These are phyloP conservation scores for Pedicia rivosa DNA, from an alignment of 2,888 invertebrate genomes.

Conservation along the genomic window DNA sequence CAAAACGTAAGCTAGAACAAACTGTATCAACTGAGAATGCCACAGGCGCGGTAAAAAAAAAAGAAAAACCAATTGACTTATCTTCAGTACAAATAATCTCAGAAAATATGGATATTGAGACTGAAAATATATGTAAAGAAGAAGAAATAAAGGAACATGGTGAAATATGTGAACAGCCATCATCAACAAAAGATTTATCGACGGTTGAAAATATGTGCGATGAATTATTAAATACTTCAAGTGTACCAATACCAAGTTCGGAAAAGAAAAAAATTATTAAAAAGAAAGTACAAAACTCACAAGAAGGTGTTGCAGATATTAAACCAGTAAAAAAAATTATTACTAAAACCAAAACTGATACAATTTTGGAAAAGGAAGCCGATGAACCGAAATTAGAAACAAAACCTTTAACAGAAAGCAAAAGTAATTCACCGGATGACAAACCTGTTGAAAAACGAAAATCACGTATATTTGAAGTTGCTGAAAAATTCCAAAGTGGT, in stretches of 20 bases:
- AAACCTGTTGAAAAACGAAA: slow-evolving; percentile 42
- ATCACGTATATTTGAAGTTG: slow-evolving; percentile 51
- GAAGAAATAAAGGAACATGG: no score
- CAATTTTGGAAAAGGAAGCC: slow-evolving; percentile 14
- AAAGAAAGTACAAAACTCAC: slow-evolving; percentile 1
- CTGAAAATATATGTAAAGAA: slow-evolving; percentile 5
- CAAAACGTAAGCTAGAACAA: slow-evolving; percentile 59
- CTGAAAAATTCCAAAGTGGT: slow-evolving; percentile 50
- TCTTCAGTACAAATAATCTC: slow-evolving; percentile 12
- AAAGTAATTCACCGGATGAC: slow-evolving; percentile 9
- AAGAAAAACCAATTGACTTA: slow-evolving; percentile 37
- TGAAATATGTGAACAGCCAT: no score
- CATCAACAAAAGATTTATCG: neutral
- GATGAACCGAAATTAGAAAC: neutral
- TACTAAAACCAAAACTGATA: slow-evolving; percentile 23
- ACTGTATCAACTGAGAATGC: slow-evolving; percentile 56
- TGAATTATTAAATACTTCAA: slow-evolving; percentile 14
- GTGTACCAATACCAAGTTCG: slow-evolving; percentile 4
- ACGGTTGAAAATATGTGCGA: slow-evolving; percentile 23
- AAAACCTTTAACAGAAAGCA: slow-evolving; percentile 1
- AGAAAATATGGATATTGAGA: slow-evolving; percentile 15
- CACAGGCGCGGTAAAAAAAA: slow-evolving; percentile 39
- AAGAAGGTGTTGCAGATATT: slow-evolving; percentile 10
- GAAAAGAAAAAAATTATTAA: slow-evolving; percentile 6
- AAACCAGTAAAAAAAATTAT: slow-evolving; percentile 21